These are phyloP conservation scores for Barnardius zonarius DNA, from an alignment of 2,113 vertebrate genomes.

Conservation along the genomic window DNA sequence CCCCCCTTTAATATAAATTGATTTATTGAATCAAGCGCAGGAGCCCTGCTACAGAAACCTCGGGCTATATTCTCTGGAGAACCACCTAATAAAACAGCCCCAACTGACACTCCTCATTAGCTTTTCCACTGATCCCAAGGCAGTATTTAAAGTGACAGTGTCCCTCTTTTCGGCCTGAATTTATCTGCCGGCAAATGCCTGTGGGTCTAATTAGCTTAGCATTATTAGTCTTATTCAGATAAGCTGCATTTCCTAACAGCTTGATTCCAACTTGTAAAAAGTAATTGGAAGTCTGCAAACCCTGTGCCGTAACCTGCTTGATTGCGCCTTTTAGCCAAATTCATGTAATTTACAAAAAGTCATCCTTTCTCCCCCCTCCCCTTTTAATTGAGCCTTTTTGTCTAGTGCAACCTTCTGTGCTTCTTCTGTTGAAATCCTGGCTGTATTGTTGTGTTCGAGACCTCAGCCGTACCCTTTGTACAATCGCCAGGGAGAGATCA, in stretches of 20 bases:
- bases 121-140: conserved; percentile 70
- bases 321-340: conserved; percentile 64
- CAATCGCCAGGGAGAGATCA: conserved; percentile 63
- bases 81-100: conserved; percentile 75
- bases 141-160: conserved; percentile 77
- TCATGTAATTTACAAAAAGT: conserved; percentile 52
- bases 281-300: conserved; percentile 66
- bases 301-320: conserved; percentile 35
- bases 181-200: conserved; percentile 67
- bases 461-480: conserved; percentile 37
- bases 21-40: conserved; percentile 76
- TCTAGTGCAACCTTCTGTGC: background rate
- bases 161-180: conserved; percentile 69
- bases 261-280: conserved; percentile 72
- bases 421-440: background rate
- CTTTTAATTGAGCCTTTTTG: conserved; percentile 28
- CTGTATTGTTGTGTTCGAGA: conserved; percentile 5
- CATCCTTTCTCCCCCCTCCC: background rate
- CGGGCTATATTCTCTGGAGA: conserved; percentile 67
- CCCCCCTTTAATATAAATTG: conserved; percentile 73
- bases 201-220: conserved; percentile 72
- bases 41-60: conserved; percentile 70
- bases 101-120: conserved; percentile 76
- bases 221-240: conserved; percentile 71
- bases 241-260: conserved; percentile 69